A percentile compares a stretch with the other conserved stretches of the same genome.
Conservation (phyloP, 2,888 invertebrate genomes). For the Eupithecia abbreviata region DNA sequence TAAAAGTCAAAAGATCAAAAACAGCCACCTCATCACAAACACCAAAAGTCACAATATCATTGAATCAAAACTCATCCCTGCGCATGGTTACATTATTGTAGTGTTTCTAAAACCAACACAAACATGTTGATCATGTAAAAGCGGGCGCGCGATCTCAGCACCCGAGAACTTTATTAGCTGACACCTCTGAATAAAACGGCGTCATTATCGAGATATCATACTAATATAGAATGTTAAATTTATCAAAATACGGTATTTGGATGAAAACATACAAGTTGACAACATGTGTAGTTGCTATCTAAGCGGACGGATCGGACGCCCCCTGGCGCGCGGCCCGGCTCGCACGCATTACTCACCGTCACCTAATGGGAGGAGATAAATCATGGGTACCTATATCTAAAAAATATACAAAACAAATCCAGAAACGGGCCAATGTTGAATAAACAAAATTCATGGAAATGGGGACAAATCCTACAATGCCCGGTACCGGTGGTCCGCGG, state of each 20-base stretch:
- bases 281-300: slow-evolving; percentile 82
- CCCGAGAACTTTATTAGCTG: slow-evolving; percentile 66
- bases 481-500: slow-evolving; percentile 69
- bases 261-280: slow-evolving; percentile 83
- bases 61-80: neutral
- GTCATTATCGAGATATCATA: slow-evolving; percentile 76
- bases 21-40: neutral
- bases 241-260: slow-evolving; percentile 79
- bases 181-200: slow-evolving; percentile 70
- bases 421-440: slow-evolving; percentile 75
- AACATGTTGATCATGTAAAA: neutral
- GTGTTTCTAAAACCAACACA: slow-evolving; percentile 6
- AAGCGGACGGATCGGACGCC: slow-evolving; percentile 76
- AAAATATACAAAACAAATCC: slow-evolving; percentile 71
- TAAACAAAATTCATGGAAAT: slow-evolving; percentile 83
- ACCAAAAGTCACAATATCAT: neutral
- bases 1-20: neutral
- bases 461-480: slow-evolving; percentile 78
- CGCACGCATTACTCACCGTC: slow-evolving; percentile 78
- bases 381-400: slow-evolving; percentile 71
- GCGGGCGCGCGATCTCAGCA: slow-evolving; percentile 40
- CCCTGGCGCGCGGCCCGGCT: slow-evolving; percentile 72
- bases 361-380: slow-evolving; percentile 82
- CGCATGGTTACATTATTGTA: slow-evolving; percentile 48
- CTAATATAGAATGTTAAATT: slow-evolving; percentile 77